phyloP scores from a whole-genome alignment of 2,113 vertebrate species.

The Urocolius indicus region DNA sequence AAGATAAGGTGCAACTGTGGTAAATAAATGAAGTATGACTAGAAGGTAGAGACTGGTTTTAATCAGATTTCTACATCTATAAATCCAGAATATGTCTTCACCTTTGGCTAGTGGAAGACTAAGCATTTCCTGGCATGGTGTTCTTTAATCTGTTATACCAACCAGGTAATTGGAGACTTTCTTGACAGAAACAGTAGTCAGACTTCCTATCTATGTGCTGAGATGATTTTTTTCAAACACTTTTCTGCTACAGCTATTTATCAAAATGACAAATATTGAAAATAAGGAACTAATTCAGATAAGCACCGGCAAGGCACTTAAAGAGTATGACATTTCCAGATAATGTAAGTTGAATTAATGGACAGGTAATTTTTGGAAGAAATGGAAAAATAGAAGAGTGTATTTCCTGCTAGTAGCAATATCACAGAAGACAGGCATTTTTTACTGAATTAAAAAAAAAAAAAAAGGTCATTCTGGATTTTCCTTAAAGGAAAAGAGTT shows the following conservation, averaged over 20 bases:
- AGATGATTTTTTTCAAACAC: neutral
- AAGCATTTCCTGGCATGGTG: neutral
- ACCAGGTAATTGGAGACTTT: neutral
- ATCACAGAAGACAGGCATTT: neutral
- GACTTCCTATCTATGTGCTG: neutral
- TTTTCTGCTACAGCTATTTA: neutral
- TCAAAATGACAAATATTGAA: neutral
- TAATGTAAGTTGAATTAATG: neutral
- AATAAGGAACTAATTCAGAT: neutral
- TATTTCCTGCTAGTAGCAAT: neutral
- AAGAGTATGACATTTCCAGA: neutral
- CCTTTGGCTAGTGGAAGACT: neutral
- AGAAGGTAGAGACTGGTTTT: neutral
- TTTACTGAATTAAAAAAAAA: too few species aligned
- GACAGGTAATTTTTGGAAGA: neutral
- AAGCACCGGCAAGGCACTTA: neutral
- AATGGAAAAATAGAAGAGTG: neutral
- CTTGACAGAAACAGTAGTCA: neutral
- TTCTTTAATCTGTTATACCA: neutral
- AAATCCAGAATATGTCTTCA: neutral
- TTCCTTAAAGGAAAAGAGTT: neutral
- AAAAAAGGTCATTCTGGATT: neutral
- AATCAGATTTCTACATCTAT: neutral
- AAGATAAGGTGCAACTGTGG: neutral
- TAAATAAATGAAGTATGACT: neutral